These are phyloP conservation scores for Tyto alba DNA, from an alignment of 2,113 vertebrate genomes.

Conservation along the genomic window DNA sequence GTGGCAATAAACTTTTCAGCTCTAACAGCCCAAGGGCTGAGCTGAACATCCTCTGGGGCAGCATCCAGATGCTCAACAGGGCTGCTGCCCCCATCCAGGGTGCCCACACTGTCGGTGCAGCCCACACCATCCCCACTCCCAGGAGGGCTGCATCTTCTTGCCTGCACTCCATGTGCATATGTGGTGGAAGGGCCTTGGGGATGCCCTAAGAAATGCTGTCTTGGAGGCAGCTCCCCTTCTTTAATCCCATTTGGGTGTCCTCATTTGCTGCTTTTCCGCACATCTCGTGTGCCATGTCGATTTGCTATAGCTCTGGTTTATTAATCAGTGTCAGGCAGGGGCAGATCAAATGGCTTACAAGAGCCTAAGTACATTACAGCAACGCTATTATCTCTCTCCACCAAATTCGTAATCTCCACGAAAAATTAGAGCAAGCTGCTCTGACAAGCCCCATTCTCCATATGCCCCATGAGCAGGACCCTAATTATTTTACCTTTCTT, in stretches of 20 bases:
- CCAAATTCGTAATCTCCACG: conserved; percentile 34
- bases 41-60: neutral
- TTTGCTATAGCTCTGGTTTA: neutral
- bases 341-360: conserved; percentile 55
- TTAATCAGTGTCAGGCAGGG: conserved; percentile 53
- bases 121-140: rapidly evolving
- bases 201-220: neutral
- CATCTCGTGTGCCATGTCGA: neutral
- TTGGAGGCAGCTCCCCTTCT: neutral
- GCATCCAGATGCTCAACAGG: neutral
- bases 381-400: conserved; percentile 27
- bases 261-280: neutral
- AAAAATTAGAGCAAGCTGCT: conserved; percentile 47
- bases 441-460: conserved; percentile 24
- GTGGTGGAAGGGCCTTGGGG: neutral
- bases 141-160: neutral
- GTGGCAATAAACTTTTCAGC: neutral
- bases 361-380: conserved; percentile 31
- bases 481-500: conserved; percentile 50
- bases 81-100: neutral
- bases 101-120: rapidly evolving
- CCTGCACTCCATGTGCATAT: rapidly evolving
- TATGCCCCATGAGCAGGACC: neutral
- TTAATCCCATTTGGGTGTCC: neutral
- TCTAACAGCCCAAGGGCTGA: neutral